Percentiles rank a stretch among this genome's conserved stretches.
phyloP scores from a whole-genome alignment of 2,113 vertebrate genomes.

The Halichoeres trimaculatus region DNA sequence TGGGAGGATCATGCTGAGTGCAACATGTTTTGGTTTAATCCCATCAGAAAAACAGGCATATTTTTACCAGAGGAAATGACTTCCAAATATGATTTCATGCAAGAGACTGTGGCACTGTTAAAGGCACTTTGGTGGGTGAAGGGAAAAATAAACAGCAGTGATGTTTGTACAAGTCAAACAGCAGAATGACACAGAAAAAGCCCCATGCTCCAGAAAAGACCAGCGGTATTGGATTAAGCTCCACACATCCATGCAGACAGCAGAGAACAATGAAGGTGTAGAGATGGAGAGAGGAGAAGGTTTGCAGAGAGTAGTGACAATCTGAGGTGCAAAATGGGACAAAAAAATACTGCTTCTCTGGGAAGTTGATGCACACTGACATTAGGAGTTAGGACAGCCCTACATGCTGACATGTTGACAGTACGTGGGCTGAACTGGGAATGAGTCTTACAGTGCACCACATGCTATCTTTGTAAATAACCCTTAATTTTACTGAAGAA shows the following conservation, averaged over 20 bases:
- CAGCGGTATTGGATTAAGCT: conserved; percentile 13
- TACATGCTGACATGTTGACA: conserved; percentile 30
- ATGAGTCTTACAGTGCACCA: conserved; percentile 25
- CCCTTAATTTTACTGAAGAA: not conserved
- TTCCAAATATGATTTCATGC: conserved; percentile 9
- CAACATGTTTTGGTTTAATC: conserved; percentile 28
- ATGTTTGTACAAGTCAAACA: conserved; percentile 28
- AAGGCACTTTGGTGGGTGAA: too few species aligned
- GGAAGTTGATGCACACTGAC: conserved; percentile 10
- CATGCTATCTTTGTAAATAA: not conserved
- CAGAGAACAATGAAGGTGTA: not conserved
- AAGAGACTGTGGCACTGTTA: not conserved
- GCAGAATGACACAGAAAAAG: conserved; percentile 13
- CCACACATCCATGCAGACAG: not conserved
- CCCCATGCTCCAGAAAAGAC: conserved; percentile 9
- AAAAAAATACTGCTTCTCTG: conserved; percentile 8
- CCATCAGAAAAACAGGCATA: conserved; percentile 12
- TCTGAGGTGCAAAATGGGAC: not conserved
- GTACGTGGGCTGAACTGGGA: conserved; percentile 15
- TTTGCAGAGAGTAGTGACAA: not conserved
- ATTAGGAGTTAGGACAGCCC: conserved; percentile 1
- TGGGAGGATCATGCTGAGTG: conserved; percentile 17
- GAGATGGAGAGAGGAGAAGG: not conserved
- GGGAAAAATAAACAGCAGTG: conserved; percentile 1
- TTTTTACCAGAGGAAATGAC: conserved; percentile 4